Evolutionary conservation across 2,797 vertebrate genomes (phyloP), one percentile per base, ranked within the genome.

Genomic region (Sebastes matsubarae): DNA sequence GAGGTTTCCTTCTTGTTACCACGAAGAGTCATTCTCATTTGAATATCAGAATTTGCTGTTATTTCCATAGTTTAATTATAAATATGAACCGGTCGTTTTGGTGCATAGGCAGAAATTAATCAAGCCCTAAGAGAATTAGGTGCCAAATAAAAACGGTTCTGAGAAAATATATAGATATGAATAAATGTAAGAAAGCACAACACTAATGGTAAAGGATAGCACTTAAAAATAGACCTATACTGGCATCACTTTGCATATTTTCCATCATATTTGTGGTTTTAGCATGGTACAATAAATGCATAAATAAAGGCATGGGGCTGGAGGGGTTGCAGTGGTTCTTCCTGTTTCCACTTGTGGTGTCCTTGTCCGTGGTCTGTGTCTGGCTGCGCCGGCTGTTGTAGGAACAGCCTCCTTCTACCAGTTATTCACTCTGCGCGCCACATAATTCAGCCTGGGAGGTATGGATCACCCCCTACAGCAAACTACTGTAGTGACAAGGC

Each of bases 341-440:
- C 90, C 93, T 93, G 91, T 95, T 94, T 95, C 93, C 93, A 94
- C 92, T 94, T 91, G 92, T 92, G 94, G 92, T 91, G 87, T 93
- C 85, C 90, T 81, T 90, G 92, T 92, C 88, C 81, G 80, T 85
- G 89, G 88, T 91, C 79, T 87, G 79, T 72, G 67, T 87, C 85
- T 92, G 90, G 85, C 87, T 92, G 79, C 25, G 46, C 82, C 79
- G 83, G 75, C 83, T 89, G 88, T 73, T 86, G 84, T 86, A 81
- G 68, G 80, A 88, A 79, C 82, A 88, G 78, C 82, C 81, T 88
- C 82, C 58, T 54, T 81, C 81, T 66, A 84, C 84, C 73, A 88
- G 77, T 89, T 88, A 87, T 91, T 88, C 84, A 87, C 74, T 89
- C 80, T 77, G 38, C 38, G n/a, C 75, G 72, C 84, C 80, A 82